These are phyloP conservation scores for Psylliodes chrysocephalus DNA, from an alignment of 2,888 invertebrate species.

Conservation along the genomic window DNA sequence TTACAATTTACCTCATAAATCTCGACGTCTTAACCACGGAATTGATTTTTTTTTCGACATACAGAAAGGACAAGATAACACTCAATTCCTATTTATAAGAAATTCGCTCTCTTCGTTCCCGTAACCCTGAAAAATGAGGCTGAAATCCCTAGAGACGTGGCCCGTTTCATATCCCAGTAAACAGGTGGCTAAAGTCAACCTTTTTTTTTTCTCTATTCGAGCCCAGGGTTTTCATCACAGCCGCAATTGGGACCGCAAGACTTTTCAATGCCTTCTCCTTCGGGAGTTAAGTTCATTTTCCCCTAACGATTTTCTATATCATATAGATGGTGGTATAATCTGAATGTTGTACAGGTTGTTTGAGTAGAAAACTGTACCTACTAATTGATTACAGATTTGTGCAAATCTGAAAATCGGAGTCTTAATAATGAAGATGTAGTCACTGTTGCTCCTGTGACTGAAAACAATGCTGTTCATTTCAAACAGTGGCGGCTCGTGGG, in stretches of 20 bases:
- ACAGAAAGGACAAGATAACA: not conserved
- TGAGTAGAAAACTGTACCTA: too few species aligned
- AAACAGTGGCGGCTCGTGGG: too few species aligned
- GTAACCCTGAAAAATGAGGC: not conserved
- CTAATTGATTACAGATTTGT: too few species aligned
- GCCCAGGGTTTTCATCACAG: constrained; percentile 23
- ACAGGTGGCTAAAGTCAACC: constrained; percentile 36
- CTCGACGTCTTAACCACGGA: too few species aligned
- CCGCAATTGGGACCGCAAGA: not conserved
- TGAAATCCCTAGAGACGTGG: constrained; percentile 20
- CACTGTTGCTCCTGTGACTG: too few species aligned
- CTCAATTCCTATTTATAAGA: not conserved
- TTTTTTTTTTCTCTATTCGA: constrained; percentile 23
- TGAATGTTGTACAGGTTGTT: not conserved
- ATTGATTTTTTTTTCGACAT: too few species aligned
- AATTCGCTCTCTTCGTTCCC: not conserved
- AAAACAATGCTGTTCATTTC: too few species aligned
- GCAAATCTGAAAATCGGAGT: too few species aligned
- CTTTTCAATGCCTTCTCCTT: constrained; percentile 19
- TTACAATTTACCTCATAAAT: too few species aligned
- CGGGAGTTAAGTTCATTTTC: constrained; percentile 24
- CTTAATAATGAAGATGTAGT: too few species aligned
- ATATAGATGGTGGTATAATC: not conserved
- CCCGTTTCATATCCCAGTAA: constrained; percentile 22
- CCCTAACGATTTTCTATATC: constrained; percentile 14